phyloP scores from a whole-genome alignment of 2,113 vertebrate species.

The Grallaria varia region DNA sequence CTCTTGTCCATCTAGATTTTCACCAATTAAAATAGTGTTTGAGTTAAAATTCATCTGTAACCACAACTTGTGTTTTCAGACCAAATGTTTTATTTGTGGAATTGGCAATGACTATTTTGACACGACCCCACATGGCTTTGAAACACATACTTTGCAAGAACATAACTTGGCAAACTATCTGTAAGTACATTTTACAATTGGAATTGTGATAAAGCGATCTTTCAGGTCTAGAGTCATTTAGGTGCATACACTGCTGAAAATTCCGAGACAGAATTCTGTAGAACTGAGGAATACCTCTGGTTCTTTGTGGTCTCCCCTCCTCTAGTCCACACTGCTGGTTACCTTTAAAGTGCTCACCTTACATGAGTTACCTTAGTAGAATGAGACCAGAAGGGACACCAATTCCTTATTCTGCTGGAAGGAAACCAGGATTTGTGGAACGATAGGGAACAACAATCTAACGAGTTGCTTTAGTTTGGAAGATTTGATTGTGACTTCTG shows the following conservation, averaged over 20 bases:
- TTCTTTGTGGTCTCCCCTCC: not conserved
- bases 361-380: not conserved
- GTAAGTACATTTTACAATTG: constrained; percentile 80
- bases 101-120: constrained; percentile 99
- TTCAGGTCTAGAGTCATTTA: not conserved
- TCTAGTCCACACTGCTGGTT: not conserved
- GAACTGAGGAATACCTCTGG: not conserved
- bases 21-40: not conserved
- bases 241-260: not conserved
- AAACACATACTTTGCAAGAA: constrained; percentile 98
- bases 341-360: not conserved
- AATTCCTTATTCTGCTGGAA: not conserved
- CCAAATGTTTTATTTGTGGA: constrained; percentile 98
- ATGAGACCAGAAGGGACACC: not conserved
- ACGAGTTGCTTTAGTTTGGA: not conserved
- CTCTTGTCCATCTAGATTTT: not conserved
- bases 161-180: constrained; percentile 99
- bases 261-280: not conserved
- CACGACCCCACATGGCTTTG: constrained; percentile 95
- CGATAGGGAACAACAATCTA: not conserved
- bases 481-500: not conserved
- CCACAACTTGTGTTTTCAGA: constrained; percentile 75
- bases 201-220: not conserved
- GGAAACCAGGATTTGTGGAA: not conserved
- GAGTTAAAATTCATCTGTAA: not conserved